A percentile compares a stretch with the other conserved stretches of the same genome.
Evolutionary conservation across 92 coral and sea anemone species (phyloP).

Genomic region (Zoanthus gigantus): DNA sequence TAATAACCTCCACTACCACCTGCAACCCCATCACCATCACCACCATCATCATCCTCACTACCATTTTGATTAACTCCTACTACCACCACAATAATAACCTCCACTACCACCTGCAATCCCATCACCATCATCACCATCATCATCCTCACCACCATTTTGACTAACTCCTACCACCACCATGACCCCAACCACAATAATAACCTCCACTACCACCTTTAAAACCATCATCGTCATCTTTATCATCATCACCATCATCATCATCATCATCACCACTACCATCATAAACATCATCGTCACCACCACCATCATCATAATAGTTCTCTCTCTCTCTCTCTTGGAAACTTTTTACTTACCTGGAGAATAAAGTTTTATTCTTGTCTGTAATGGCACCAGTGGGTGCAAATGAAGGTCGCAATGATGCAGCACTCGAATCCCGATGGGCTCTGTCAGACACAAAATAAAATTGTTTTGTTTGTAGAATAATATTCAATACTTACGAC

Average conservation of each 20-base stretch:
- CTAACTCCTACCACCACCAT: too few species aligned
- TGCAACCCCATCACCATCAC: too few species aligned
- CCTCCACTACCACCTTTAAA: not conserved
- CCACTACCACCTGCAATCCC: not conserved
- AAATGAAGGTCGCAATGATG: conserved; percentile 82
- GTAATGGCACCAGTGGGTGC: conserved; percentile 73
- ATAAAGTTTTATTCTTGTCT: conserved; percentile 71
- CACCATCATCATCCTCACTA: too few species aligned
- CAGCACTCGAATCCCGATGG: conserved; percentile 81
- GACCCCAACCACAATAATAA: too few species aligned
- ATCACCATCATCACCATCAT: too few species aligned
- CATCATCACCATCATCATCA: not conserved
- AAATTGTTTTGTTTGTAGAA: not conserved
- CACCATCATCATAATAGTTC: not conserved
- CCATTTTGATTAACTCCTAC: too few species aligned
- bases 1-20: not conserved
- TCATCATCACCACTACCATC: not conserved
- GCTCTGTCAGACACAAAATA: conserved; percentile 59
- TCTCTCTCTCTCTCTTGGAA: not conserved
- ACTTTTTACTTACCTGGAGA: conserved; percentile 62
- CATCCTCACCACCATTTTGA: too few species aligned
- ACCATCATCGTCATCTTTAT: not conserved
- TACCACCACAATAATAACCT: not conserved
- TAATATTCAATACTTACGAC: not conserved
- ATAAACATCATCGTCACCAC: not conserved